A percentile compares a stretch with the other conserved stretches of the same genome.
phyloP scores from a whole-genome alignment of 2,797 vertebrate species.

The Anabas testudineus region DNA sequence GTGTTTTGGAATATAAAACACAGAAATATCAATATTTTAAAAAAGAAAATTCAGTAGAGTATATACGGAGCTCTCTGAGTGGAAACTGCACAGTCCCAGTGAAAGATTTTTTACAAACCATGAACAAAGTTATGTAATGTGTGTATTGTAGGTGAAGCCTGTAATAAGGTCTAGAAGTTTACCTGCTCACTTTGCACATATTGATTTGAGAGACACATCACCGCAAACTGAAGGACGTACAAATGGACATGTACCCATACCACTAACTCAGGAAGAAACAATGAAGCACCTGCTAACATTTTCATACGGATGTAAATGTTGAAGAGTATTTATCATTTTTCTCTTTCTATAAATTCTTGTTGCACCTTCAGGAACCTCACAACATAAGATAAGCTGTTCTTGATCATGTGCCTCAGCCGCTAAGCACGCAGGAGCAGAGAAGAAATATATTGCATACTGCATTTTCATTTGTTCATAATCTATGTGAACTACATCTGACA shows the following conservation, averaged over 20 bases:
- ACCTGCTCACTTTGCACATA: not conserved
- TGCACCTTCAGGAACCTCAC: not conserved
- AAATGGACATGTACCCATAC: not conserved
- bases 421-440: not conserved
- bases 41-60: not conserved
- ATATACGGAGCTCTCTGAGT: not conserved
- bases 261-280: not conserved
- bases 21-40: not conserved
- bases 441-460: not conserved
- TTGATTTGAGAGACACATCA: too few relatives aligned
- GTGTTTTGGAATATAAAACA: not conserved
- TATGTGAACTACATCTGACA: not conserved
- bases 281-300: not conserved
- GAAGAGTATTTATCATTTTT: not conserved
- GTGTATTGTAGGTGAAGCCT: not conserved
- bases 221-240: too few relatives aligned
- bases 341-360: not conserved
- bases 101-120: not conserved
- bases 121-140: not conserved
- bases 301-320: not conserved
- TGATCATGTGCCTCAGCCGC: not conserved
- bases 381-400: slow-evolving; percentile 6
- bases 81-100: not conserved
- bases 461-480: not conserved
- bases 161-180: not conserved